Conservation (phyloP, 2,797 vertebrate genomes). For the Hydrolagus colliei region DNA sequence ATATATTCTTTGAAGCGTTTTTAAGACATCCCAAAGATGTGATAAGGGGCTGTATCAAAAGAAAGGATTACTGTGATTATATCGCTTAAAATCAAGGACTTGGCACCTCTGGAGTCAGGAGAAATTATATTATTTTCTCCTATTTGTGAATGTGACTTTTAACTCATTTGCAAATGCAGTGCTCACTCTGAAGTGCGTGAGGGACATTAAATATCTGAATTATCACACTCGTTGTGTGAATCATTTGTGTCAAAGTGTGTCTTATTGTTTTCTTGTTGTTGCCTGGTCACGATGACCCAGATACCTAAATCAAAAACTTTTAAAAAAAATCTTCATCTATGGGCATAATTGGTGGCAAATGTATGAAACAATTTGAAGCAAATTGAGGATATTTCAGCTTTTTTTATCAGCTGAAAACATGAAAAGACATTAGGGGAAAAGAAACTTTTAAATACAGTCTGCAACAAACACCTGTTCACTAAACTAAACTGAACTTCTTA, state of each 20-base stretch:
- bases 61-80: too few species aligned
- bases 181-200: too few species aligned
- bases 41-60: too few species aligned
- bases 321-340: not conserved
- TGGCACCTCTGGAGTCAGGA: not conserved
- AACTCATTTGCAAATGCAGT: not conserved
- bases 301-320: not conserved
- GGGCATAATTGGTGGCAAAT: not conserved
- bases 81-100: too few species aligned
- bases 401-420: constrained; percentile 4
- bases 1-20: too few species aligned
- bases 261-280: not conserved
- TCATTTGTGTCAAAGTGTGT: constrained; percentile 44
- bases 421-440: constrained; percentile 40
- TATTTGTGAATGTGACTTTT: not conserved
- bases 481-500: constrained; percentile 37
- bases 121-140: not conserved
- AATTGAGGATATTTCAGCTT: not conserved
- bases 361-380: constrained; percentile 11
- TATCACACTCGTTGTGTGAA: constrained; percentile 51
- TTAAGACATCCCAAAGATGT: too few species aligned
- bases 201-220: constrained; percentile 28
- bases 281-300: not conserved
- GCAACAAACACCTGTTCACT: constrained; percentile 18
- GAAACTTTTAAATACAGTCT: constrained; percentile 40